phyloP scores from a whole-genome alignment of 2,797 vertebrate species.

The Anguilla megastoma region DNA sequence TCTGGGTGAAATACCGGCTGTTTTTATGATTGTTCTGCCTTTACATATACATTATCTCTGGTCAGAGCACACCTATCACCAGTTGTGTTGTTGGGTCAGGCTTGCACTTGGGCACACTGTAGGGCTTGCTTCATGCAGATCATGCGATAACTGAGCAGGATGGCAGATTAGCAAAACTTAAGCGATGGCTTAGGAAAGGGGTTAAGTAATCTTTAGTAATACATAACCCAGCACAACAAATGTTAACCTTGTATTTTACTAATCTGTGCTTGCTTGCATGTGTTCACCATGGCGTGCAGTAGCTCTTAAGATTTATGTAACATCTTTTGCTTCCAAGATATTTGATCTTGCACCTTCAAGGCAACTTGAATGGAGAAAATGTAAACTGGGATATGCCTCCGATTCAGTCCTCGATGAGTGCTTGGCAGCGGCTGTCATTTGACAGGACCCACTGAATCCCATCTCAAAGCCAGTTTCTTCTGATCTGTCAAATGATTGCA shows the following conservation, averaged over 20 bases:
- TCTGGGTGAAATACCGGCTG: background rate
- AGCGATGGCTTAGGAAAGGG: background rate
- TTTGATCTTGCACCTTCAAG: background rate
- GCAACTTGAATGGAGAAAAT: background rate
- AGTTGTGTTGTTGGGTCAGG: background rate
- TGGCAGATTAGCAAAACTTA: background rate
- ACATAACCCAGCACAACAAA: background rate
- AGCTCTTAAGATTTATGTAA: background rate
- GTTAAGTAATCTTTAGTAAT: background rate
- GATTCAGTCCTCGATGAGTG: background rate
- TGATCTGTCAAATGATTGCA: background rate
- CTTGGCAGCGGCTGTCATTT: background rate
- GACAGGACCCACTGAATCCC: background rate
- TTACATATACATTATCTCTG: background rate
- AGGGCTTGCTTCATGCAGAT: background rate
- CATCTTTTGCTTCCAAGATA: background rate
- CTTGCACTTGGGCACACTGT: background rate
- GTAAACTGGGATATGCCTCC: background rate
- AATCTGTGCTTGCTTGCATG: background rate
- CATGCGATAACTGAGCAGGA: background rate
- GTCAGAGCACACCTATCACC: background rate
- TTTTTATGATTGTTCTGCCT: background rate
- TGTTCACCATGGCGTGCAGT: background rate
- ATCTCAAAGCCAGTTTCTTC: background rate
- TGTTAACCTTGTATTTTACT: background rate